Base-by-base conservation (phyloP, 2,888 invertebrate species). In the Phymatocera aterrima region DNA sequence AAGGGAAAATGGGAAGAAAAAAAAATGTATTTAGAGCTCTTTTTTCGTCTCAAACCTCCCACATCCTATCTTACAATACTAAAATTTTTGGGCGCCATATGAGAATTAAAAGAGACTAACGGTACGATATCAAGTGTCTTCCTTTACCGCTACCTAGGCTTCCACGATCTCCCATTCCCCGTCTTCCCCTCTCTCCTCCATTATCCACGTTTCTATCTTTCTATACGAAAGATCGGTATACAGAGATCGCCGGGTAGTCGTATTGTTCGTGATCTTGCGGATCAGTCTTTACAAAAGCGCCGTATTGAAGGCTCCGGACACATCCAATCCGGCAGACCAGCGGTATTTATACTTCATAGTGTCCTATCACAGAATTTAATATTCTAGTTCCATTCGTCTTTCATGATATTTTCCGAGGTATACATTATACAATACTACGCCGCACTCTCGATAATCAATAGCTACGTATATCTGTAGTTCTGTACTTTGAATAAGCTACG, bases 81-180 rank as follows among this genome's bases (percentile, higher is more conserved):
- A 79, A 24, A 43, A 68, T 64, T 78, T 65, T 79, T 81, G 83
- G 83, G 82, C 64, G 75, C 84, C 81, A 81, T 83, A 83, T 82
- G 81, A 82, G 82, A 83, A 83, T 84, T 83, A 80, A 81, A 81
- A 79, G 79, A 80, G 85, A 86, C 87, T 89, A 89, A 89, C 89
- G 89, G 89, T 87, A 84, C 84, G 83, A 84, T 88, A 88, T 89
- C 88, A 84, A 86, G 85, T 88, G 87, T 87, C 87, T 84, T 72
- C 72, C 48, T 72, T 72, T 51, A 51, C 72, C 72, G 72, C 48
- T 72, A 51, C 51, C 28, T n/a, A n/a, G n/a, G n/a, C n/a, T n/a
- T n/a, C n/a, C 28, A 34, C 51, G 31, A 51, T 72, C 28, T 43
- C 51, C 51, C 34, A 64, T 37, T 57, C 57, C 57, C 57, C 40